Conservation (phyloP, 2,113 vertebrate species). For the Falcunculus frontatus region DNA sequence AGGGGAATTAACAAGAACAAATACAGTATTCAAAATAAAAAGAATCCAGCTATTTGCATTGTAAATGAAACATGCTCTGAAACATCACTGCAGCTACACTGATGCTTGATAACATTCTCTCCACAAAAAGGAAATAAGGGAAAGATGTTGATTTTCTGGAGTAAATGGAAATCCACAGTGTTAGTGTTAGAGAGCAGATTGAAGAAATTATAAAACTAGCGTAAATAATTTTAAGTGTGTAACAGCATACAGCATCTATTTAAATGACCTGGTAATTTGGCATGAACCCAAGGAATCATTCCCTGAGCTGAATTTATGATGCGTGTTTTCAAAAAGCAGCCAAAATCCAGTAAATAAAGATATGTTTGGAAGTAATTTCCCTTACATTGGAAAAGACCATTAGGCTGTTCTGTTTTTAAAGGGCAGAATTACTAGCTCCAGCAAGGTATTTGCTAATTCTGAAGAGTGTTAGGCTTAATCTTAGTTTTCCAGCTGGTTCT, state of each 20-base stretch:
- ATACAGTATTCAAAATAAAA: slow-evolving; percentile 36
- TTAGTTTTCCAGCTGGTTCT: slow-evolving; percentile 16
- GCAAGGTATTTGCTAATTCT: slow-evolving; percentile 15
- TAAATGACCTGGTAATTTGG: slow-evolving; percentile 65
- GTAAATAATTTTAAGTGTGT: slow-evolving; percentile 65
- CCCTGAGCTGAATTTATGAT: slow-evolving; percentile 57
- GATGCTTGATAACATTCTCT: not conserved
- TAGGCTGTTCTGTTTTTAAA: slow-evolving; percentile 34
- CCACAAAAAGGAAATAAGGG: slow-evolving; percentile 49
- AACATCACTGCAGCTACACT: not conserved
- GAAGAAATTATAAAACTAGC: slow-evolving; percentile 56
- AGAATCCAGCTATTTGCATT: not conserved
- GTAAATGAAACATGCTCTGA: slow-evolving; percentile 28
- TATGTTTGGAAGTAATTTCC: slow-evolving; percentile 29
- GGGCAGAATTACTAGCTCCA: not conserved
- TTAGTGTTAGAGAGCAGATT: slow-evolving; percentile 55
- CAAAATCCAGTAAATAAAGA: slow-evolving; percentile 19
- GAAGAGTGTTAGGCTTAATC: slow-evolving; percentile 12
- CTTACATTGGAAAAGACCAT: slow-evolving; percentile 13
- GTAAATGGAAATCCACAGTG: slow-evolving; percentile 32
- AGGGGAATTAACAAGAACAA: slow-evolving; percentile 14
- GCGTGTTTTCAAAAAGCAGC: slow-evolving; percentile 46
- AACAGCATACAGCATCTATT: slow-evolving; percentile 41
- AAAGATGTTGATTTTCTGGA: slow-evolving; percentile 36
- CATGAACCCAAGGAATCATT: slow-evolving; percentile 41